Base-by-base conservation (phyloP, 2,113 vertebrate species). In the Myotis brandtii region DNA sequence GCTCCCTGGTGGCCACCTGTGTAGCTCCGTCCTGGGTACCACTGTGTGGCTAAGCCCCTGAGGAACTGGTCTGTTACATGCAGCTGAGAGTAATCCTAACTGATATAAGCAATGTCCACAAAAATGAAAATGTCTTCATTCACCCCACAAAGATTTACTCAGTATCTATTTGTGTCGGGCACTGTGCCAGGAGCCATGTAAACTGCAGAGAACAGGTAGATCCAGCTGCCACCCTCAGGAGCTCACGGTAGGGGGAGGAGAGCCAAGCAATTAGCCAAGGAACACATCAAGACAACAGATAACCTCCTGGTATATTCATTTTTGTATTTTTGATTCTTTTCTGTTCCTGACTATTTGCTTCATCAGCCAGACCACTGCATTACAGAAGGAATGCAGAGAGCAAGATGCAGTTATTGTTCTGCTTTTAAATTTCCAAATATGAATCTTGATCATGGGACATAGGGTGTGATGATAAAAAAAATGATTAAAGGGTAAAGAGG, bases 361-460 rank as follows among this genome's bases (percentile, higher is more conserved):
- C 43, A 18, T 54, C 23, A 32, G 20, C 34, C 43, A 77, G 30
- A 86, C 14, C 32, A 40, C 1, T 17, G 9, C 12, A 17, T 43
- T 70, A 40, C 5, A 40, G 50, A 20, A 34, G 43, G 9, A 84
- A 72, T 4, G 2, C 52, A 62, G 50, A 75, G 7, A 56, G 32
- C 3, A 66, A 81, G 56, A 66, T 27, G 9, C 18, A 46, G n/a
- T 23, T 67, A n/a, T n/a, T 40, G 48, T 43, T 40, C 25, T 72
- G 67, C 40, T 84, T 76, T 77, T 64, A 46, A 82, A 83, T 70
- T 62, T 83, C 62, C 52, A 93, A 79, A 85, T 77, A 16, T 62
- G n/a, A 62, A 40, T 81, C n/a, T 43, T 34, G 23, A 37, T 80
- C 73, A 43, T 5, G 70, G n/a, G 16, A n/a, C 10, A 86, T 40